Evolutionary conservation across 2,888 invertebrate genomes (phyloP).

Genomic region (Thymelicus sylvestris): DNA sequence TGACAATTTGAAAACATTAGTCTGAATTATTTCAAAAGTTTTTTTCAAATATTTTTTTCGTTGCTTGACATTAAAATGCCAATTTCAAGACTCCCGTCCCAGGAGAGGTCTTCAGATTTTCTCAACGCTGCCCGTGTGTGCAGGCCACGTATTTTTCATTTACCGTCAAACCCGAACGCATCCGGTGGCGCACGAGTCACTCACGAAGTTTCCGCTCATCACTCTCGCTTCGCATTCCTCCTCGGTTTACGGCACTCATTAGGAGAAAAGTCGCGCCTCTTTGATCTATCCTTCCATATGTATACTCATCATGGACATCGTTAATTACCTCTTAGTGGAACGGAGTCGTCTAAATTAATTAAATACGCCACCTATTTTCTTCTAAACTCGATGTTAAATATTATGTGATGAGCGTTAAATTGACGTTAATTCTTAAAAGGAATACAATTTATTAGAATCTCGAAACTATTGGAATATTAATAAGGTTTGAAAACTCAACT

Average conservation of each 20-base stretch:
- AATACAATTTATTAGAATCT: background rate
- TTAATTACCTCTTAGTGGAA: conserved; percentile 44
- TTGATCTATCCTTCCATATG: conserved; percentile 46
- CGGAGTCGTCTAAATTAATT: conserved; percentile 30
- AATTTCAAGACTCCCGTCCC: too few species aligned
- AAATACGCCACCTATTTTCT: conserved; percentile 27
- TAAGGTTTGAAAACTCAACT: too few species aligned
- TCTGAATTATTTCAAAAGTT: too few species aligned
- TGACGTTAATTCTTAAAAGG: conserved; percentile 3
- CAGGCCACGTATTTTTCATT: conserved; percentile 28
- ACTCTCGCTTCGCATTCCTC: conserved; percentile 44
- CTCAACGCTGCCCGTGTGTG: background rate
- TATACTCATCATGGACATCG: conserved; percentile 42
- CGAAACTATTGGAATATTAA: background rate
- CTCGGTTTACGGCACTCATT: conserved; percentile 47
- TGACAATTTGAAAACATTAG: too few species aligned
- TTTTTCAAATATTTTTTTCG: too few species aligned
- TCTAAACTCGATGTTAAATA: conserved; percentile 2
- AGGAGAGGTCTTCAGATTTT: background rate
- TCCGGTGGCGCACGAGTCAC: conserved; percentile 45
- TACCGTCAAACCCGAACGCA: conserved; percentile 34
- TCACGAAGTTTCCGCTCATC: conserved; percentile 44
- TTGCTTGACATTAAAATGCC: too few species aligned
- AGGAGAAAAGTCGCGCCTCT: conserved; percentile 44
- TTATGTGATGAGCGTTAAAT: conserved; percentile 27